Base-by-base conservation (phyloP, 2,888 invertebrate species). In the Sabatieria punctata region DNA sequence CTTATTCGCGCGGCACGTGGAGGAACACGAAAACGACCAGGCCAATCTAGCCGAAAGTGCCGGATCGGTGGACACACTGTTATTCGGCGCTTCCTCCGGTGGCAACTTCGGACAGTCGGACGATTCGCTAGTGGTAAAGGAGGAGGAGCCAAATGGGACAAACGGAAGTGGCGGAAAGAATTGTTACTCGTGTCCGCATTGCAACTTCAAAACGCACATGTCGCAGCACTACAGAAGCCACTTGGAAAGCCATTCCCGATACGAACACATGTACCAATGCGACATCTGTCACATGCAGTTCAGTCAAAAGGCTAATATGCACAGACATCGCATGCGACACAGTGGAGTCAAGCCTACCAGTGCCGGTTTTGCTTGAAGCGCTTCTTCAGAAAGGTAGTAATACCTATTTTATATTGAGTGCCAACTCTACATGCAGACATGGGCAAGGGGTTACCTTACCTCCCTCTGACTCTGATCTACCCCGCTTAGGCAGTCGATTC, bases 231-330 rank as follows among this genome's bases (percentile, higher is more conserved):
- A 15, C 30, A 30, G 30, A 30, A 30, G 30, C 15, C 30, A 30
- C 30, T 30, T 30, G 60, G 60, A 62, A 51, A 61, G 61, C 22
- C 61, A 61, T 47, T 60, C 60, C 47, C 55, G 60, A 21, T 60
- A 61, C 50, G 75, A 85, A 55, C 85, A 86, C 68, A 78, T 86
- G 65, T 88, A 86, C 64, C 85, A 85, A 66, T 89, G 88, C 67
- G 88, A 89, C 69, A 84, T 89, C 47, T 89, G 88, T 69, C 84
- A 85, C 66, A 86, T 88, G 86, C 85, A 85, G 70, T 89, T 89
- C 71, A 85, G 85, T 21, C 86, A 88, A 67, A 86, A 86, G 57
- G 88, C 88, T 41, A 89, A 88, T 66, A 88, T 89, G 88, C 76
- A 88, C 51, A 76, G 88, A 46, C 88, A 88, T 69, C 83, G 86